A percentile compares a stretch with the other conserved stretches of the same genome.
phyloP scores from a whole-genome alignment of 2,113 vertebrate genomes.

The Cottus gobio region DNA sequence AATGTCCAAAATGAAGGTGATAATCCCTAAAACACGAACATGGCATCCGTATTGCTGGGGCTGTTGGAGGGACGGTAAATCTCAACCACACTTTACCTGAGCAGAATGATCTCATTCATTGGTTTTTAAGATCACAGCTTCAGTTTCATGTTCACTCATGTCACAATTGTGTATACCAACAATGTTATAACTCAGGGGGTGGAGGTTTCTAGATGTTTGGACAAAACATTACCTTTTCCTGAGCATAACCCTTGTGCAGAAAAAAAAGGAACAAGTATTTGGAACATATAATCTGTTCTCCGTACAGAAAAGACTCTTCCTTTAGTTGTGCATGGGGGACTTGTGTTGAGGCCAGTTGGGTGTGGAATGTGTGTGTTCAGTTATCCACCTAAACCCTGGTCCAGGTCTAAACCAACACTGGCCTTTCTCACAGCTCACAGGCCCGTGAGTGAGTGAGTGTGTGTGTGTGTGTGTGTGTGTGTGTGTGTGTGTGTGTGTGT shows the following conservation, averaged over 20 bases:
- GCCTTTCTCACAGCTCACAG: constrained; percentile 64
- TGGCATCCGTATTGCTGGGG: neutral
- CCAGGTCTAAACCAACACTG: constrained; percentile 75
- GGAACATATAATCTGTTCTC: neutral
- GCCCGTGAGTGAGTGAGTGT: constrained; percentile 12
- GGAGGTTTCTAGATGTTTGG: neutral
- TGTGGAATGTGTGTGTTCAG: constrained; percentile 76
- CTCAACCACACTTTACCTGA: neutral
- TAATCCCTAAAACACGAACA: neutral
- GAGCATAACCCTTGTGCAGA: neutral
- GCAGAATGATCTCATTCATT: neutral
- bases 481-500: constrained; percentile 11
- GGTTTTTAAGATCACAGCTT: neutral
- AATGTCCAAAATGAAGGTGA: neutral
- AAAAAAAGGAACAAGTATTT: neutral
- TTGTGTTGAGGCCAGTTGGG: constrained; percentile 37
- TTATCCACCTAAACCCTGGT: constrained; percentile 71
- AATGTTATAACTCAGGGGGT: neutral
- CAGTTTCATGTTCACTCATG: neutral
- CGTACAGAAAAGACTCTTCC: constrained; percentile 11
- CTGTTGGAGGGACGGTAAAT: neutral
- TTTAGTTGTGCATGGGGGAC: constrained; percentile 4
- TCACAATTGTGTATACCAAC: neutral
- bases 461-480: constrained; percentile 11
- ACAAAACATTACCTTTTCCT: neutral